Evolutionary conservation across 2,797 vertebrate genomes (phyloP).

Genomic region (Hapalemur alaotrensis): DNA sequence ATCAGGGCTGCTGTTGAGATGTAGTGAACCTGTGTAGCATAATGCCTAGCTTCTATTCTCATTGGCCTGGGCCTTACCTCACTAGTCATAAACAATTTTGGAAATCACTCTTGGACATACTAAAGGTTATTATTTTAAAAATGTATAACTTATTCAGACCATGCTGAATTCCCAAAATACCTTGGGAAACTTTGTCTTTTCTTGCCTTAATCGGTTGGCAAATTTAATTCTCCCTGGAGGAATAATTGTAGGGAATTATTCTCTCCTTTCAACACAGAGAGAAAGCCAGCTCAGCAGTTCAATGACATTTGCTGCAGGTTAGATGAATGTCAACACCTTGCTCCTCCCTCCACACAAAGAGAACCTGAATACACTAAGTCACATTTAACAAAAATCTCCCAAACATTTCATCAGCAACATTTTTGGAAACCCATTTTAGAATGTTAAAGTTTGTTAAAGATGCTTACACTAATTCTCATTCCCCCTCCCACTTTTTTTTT

Average conservation of each 20-base stretch:
- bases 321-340: conserved; percentile 24
- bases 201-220: conserved; percentile 62
- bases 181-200: conserved; percentile 58
- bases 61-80: background rate
- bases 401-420: background rate
- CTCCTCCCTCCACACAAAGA: conserved; percentile 51
- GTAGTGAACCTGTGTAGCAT: background rate
- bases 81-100: background rate
- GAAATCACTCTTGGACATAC: conserved; percentile 27
- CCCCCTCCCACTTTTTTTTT: background rate
- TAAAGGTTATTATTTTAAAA: background rate
- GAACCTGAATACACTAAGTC: conserved; percentile 28
- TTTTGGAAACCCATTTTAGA: conserved; percentile 35
- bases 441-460: background rate
- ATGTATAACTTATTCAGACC: conserved; percentile 1
- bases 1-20: background rate
- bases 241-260: conserved; percentile 65
- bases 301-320: conserved; percentile 47
- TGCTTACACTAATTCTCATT: background rate
- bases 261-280: conserved; percentile 58
- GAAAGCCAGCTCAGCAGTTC: conserved; percentile 63
- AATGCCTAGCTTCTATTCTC: background rate
- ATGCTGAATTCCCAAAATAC: conserved; percentile 53
- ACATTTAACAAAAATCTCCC: conserved; percentile 24
- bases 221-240: conserved; percentile 63